Evolutionary conservation across 2,888 invertebrate species (phyloP).

Genomic region (Orthosia gracilis): DNA sequence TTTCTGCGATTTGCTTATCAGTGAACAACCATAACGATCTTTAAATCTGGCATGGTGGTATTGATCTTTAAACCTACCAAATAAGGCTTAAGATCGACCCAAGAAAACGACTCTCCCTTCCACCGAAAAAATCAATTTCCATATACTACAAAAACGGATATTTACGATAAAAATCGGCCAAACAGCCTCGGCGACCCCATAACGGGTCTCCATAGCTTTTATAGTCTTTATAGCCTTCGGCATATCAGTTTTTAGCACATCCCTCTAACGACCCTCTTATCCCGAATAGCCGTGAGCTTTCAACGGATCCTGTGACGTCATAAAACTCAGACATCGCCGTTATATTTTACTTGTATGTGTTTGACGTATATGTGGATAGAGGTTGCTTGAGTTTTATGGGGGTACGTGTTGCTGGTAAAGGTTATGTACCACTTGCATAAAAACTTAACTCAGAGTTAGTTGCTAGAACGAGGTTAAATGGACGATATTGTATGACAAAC

Average conservation of each 20-base stretch:
- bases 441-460: no score
- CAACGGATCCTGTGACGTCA: constrained; percentile 68
- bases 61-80: background rate
- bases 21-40: constrained; percentile 50
- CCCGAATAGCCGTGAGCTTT: constrained; percentile 78
- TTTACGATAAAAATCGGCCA: constrained; percentile 55
- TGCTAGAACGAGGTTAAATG: no score
- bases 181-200: constrained; percentile 51
- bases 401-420: constrained; percentile 24
- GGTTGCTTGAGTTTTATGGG: constrained; percentile 34
- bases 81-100: background rate
- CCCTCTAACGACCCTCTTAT: constrained; percentile 72
- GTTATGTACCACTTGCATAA: background rate
- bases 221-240: constrained; percentile 60
- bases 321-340: constrained; percentile 73
- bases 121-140: constrained; percentile 38
- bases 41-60: constrained; percentile 61
- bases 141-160: constrained; percentile 26
- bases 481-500: no score
- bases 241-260: constrained; percentile 75
- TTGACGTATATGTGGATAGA: constrained; percentile 42
- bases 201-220: constrained; percentile 39
- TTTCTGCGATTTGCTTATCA: no score
- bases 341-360: constrained; percentile 61
- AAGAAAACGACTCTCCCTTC: constrained; percentile 2